Evolutionary conservation across 2,113 vertebrate species (phyloP), one percentile per base, ranked within the genome.

Genomic region (Pangasianodon gigas): DNA sequence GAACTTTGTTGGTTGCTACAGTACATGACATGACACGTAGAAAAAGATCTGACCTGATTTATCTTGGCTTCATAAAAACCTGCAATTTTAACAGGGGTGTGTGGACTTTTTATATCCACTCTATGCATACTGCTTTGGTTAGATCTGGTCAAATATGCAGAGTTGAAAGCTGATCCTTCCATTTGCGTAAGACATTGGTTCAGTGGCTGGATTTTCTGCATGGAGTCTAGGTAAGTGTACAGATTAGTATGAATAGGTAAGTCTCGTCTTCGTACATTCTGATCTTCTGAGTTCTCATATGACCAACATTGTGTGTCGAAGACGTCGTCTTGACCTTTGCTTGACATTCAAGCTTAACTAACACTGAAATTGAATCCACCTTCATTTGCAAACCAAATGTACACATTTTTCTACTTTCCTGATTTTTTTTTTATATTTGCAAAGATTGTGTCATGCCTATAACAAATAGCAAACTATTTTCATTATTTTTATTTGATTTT

Each of bases 211-310:
- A 51, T 80, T 71, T 71, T 52, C 88, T 85, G 89, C 74, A 84
- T 18, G 19, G 79, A 80, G 77, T 86, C 90, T 91, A 90, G 89
- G 90, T 94, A 91, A 93, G 90, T 77, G 77, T 54, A 77, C 90
- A 80, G 75, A 89, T 62, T 89, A 56, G 82, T 46, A 19, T 92
- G 88, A 90, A 93, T 93, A 92, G 69, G 74, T 88, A 93, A 86
- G 88, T 75, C 3, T 46, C n/a, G n/a, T 54, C 82, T 86, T 44
- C 9, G 51, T 62, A 84, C 1, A 46, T 86, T 48, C 60, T n/a
- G 71, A 54, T 81, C 46, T 51, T 54, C 84, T 88, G 37, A n/a
- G 41, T 18, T 65, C 83, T 29, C 24, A 48, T n/a, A 54, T 87
- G 56, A 48, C 41, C 19, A 18, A 0, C 26, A 18, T n/a, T 80